Percentiles rank a stretch among this genome's conserved stretches.
phyloP scores from a whole-genome alignment of 2,113 vertebrate genomes.

The Xerus inauris region DNA sequence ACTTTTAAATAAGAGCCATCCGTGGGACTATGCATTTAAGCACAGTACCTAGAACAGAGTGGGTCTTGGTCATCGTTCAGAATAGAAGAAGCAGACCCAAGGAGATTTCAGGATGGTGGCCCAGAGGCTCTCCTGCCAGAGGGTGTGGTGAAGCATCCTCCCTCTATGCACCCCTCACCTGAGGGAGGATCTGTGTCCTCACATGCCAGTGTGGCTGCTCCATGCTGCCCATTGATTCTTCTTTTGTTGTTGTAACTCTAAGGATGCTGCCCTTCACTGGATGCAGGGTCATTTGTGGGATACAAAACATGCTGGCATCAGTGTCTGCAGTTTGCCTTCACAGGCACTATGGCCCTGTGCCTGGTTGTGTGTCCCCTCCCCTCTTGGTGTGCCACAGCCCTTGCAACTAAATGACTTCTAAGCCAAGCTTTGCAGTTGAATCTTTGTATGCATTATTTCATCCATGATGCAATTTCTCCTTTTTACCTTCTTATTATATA shows the following conservation, averaged over 20 bases:
- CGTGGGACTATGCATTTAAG: neutral
- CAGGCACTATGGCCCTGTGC: neutral
- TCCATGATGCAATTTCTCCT: neutral
- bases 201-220: accelerated
- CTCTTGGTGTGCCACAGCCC: too few species aligned
- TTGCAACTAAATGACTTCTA: neutral
- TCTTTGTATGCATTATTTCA: neutral
- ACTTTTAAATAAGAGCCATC: neutral
- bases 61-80: neutral
- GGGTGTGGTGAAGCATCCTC: neutral
- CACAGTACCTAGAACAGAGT: neutral
- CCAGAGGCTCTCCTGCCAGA: neutral
- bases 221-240: neutral
- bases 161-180: neutral
- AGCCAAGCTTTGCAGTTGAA: neutral
- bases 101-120: neutral
- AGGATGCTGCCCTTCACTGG: neutral
- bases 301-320: neutral
- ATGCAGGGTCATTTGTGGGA: too few species aligned
- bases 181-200: neutral
- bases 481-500: neutral
- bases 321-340: neutral
- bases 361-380: accelerated
- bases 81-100: neutral
- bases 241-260: neutral